A percentile compares a stretch with the other conserved stretches of the same genome.
Evolutionary conservation across 2,888 invertebrate genomes (phyloP).

Genomic region (Drosophila affinis): DNA sequence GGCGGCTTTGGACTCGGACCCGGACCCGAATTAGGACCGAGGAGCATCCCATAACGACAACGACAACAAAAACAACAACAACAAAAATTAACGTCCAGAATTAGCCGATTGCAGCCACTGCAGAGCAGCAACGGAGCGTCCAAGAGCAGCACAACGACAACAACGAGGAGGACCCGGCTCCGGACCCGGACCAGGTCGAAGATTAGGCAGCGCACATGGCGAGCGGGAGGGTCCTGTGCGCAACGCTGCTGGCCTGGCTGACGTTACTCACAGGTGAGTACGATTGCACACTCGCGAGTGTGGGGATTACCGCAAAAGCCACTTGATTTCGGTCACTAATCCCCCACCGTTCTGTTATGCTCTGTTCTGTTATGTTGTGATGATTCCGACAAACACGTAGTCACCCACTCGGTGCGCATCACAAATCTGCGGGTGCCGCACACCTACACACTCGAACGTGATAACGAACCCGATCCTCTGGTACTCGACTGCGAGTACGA

Average conservation of each 20-base stretch:
- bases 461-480: constrained; percentile 81
- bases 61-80: constrained; percentile 37
- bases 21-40: neutral
- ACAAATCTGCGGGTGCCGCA: constrained; percentile 84
- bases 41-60: neutral
- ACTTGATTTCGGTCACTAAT: neutral
- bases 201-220: constrained; percentile 75
- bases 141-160: constrained; percentile 19
- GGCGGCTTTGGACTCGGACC: constrained; percentile 4
- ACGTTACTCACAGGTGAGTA: constrained; percentile 77
- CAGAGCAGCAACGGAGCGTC: constrained; percentile 11
- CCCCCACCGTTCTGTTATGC: neutral
- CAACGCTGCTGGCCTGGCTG: constrained; percentile 79
- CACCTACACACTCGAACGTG: constrained; percentile 83
- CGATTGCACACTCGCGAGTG: neutral
- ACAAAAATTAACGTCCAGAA: constrained; percentile 47
- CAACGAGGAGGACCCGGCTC: constrained; percentile 36
- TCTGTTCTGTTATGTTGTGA: neutral
- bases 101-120: constrained; percentile 15
- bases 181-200: constrained; percentile 35
- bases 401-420: constrained; percentile 82
- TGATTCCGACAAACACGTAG: constrained; percentile 46
- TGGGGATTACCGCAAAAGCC: neutral
- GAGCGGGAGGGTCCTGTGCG: constrained; percentile 75
- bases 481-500: constrained; percentile 84